phyloP scores from a whole-genome alignment of 2,797 vertebrate genomes.

The Babyrousa celebensis region DNA sequence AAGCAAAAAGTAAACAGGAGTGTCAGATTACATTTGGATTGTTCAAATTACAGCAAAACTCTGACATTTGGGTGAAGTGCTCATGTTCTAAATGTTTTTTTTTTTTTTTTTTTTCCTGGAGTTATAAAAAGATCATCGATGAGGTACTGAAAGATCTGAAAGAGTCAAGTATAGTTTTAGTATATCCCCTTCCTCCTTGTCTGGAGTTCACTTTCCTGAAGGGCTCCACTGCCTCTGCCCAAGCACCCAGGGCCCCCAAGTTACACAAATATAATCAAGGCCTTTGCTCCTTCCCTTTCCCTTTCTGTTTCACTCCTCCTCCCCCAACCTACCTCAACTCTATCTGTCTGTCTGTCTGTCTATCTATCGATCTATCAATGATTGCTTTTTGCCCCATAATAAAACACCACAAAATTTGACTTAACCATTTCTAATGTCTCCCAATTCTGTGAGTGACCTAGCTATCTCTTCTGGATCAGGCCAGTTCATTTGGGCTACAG shows the following conservation, averaged over 20 bases:
- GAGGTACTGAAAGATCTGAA: too few relatives aligned
- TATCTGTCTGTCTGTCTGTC: neutral
- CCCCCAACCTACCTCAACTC: neutral
- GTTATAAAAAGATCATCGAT: neutral
- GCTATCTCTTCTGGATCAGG: neutral
- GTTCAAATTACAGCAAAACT: slow-evolving; percentile 45
- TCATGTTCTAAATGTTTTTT: neutral
- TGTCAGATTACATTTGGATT: neutral
- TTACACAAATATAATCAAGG: neutral
- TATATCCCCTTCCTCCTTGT: neutral
- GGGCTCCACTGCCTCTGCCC: neutral
- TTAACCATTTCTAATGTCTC: neutral
- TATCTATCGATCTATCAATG: neutral
- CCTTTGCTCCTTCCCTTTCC: neutral
- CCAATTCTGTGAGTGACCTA: neutral
- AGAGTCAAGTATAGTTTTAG: neutral
- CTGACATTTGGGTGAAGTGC: neutral
- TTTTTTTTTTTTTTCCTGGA: neutral
- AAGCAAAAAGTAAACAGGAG: slow-evolving; percentile 27
- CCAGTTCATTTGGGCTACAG: neutral
- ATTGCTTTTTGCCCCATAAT: neutral
- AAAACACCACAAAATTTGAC: neutral
- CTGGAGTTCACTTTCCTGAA: neutral
- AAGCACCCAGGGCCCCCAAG: neutral
- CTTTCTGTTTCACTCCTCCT: neutral